Evolutionary conservation across 2,888 invertebrate genomes (phyloP).

Genomic region (Hymenopus coronatus): DNA sequence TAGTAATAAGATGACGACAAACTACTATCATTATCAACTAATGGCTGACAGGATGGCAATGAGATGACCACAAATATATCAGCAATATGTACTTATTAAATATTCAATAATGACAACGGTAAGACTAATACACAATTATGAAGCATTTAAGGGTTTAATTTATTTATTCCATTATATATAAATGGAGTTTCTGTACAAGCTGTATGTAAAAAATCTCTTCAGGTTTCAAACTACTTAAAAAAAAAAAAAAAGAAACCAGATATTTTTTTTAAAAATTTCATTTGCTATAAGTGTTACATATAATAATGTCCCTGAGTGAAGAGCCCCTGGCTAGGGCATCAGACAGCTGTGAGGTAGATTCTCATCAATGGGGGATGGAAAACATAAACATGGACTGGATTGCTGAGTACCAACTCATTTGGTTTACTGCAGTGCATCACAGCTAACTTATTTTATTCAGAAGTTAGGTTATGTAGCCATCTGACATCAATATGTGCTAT

Average conservation of each 20-base stretch:
- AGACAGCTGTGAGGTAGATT: slow-evolving; percentile 34
- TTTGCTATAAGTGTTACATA: slow-evolving; percentile 22
- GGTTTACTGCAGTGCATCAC: background rate
- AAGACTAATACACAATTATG: slow-evolving; percentile 32
- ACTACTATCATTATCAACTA: background rate
- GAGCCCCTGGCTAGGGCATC: slow-evolving; percentile 25
- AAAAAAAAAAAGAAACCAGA: slow-evolving; percentile 20
- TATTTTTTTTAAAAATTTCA: slow-evolving; percentile 18
- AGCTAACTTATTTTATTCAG: background rate
- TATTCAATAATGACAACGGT: slow-evolving; percentile 12
- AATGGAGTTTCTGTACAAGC: slow-evolving; percentile 28
- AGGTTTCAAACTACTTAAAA: slow-evolving; percentile 26
- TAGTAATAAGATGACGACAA: background rate
- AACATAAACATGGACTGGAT: background rate
- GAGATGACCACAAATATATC: background rate
- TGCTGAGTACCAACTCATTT: background rate
- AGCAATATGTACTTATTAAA: background rate
- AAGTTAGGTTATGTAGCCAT: background rate
- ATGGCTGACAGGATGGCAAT: background rate
- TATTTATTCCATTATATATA: slow-evolving; percentile 27
- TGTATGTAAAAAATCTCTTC: slow-evolving; percentile 30
- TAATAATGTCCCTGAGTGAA: slow-evolving; percentile 33
- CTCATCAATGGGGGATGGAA: slow-evolving; percentile 18
- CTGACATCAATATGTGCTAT: background rate
- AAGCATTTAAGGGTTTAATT: slow-evolving; percentile 29